These are phyloP conservation scores for Peromyscus eremicus DNA, from an alignment of 2,797 vertebrate species.

Conservation along the genomic window DNA sequence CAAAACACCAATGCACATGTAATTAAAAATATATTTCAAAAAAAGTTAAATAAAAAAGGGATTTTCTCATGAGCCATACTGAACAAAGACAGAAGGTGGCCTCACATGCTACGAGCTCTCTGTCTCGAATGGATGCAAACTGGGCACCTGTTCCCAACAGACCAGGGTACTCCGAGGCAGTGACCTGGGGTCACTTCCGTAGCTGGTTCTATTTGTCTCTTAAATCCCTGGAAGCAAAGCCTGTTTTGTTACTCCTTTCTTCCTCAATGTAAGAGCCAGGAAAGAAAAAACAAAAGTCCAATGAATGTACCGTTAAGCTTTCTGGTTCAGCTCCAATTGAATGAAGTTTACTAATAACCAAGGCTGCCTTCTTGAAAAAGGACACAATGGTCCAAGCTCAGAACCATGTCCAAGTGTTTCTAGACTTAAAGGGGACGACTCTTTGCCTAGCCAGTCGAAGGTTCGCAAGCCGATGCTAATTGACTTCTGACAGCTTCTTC, in stretches of 20 bases:
- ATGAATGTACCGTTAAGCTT: slow-evolving; percentile 63
- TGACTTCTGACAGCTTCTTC: slow-evolving; percentile 2
- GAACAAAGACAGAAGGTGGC: background rate
- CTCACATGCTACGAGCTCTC: background rate
- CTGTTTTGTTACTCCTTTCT: slow-evolving; percentile 69
- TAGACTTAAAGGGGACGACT: slow-evolving; percentile 52
- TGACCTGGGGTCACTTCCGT: slow-evolving; percentile 72
- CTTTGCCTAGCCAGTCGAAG: background rate
- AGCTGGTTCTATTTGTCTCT: slow-evolving; percentile 72
- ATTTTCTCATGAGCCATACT: slow-evolving; percentile 25
- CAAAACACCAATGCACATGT: background rate
- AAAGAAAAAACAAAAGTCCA: background rate
- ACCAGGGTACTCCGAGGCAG: background rate
- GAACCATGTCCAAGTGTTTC: slow-evolving; percentile 7
- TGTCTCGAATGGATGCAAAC: background rate
- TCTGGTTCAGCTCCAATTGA: slow-evolving; percentile 70
- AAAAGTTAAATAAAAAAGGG: background rate
- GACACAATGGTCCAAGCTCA: slow-evolving; percentile 42
- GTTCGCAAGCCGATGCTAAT: slow-evolving; percentile 13
- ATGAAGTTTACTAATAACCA: slow-evolving; percentile 64
- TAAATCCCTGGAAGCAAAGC: slow-evolving; percentile 46
- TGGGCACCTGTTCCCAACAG: slow-evolving; percentile 13
- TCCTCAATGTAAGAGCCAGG: slow-evolving; percentile 62
- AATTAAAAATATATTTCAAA: background rate
- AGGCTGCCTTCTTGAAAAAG: slow-evolving; percentile 52